Evolutionary conservation across 2,113 vertebrate species (phyloP), one percentile per base, ranked within the genome.

Genomic region (Progne subis): DNA sequence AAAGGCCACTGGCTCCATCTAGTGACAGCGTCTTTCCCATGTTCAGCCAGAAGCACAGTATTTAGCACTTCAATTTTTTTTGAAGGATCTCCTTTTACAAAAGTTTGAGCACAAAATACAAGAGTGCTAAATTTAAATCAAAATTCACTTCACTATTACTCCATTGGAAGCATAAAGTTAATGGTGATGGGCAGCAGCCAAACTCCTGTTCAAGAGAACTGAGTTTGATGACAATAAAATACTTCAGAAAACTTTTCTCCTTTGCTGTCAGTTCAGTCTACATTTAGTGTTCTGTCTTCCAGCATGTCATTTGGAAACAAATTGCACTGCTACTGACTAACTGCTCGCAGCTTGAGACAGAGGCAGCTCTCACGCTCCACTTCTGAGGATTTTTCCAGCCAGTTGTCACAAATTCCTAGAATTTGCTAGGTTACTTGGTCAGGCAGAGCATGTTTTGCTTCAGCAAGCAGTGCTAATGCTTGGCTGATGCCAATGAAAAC

Each of bases 1-100:
- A 6, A 47, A 78, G 70, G 12, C 20, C 44, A 18, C 26, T 56
- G 49, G 68, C 93, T 88, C 97, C 96, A 94, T 80, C 95, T 97
- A 87, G 61, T 79, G 96, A 80, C 63, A 74, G 8, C 5, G 10
- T 7, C 68, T 44, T 39, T 18, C 32, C 31, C 11, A 16, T 9
- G 26, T 14, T 50, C 63, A 55, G 24, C 6, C 29, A 57, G 50
- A 53, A 76, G 14, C 37, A 18, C 26, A 86, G 17, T 25, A 64
- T 52, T 81, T 25, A 41, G 39, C 29, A 44, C 21, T 79, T 67
- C 0, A 20, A 1, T 64, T 63, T 6, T 47, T 65, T 52, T 26
- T 23, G 47, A 68, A 71, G 16, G 11, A 49, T 24, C 11, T 43
- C 41, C 28, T 71, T 85, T 50, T 41, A 11, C 20, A 31, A 12